Conservation (phyloP, 2,888 invertebrate species). For the Sussaba pulchella region DNA sequence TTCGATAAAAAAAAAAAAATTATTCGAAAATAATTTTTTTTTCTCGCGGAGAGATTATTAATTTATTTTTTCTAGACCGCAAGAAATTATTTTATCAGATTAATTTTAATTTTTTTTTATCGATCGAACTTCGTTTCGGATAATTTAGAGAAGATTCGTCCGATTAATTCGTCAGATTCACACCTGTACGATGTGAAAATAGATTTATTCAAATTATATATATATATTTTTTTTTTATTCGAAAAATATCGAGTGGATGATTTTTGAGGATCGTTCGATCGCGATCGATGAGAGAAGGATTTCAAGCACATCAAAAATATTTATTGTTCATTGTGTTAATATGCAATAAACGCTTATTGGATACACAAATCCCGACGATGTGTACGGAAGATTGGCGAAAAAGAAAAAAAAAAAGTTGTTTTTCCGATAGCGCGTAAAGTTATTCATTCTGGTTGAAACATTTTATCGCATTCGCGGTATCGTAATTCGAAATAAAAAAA, state of each 20-base stretch:
- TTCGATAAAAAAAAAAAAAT: neutral
- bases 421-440: slow-evolving; percentile 4
- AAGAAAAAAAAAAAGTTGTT: slow-evolving; percentile 1
- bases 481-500: slow-evolving; percentile 27
- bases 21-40: slow-evolving; percentile 7
- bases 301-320: slow-evolving; percentile 80
- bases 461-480: slow-evolving; percentile 61
- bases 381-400: slow-evolving; percentile 28
- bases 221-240: slow-evolving; percentile 11
- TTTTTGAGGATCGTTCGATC: slow-evolving; percentile 12
- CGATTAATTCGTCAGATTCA: too few relatives aligned
- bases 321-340: slow-evolving; percentile 77
- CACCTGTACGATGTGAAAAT: too few relatives aligned
- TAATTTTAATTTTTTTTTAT: too few relatives aligned
- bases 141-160: too few relatives aligned
- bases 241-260: neutral
- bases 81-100: too few relatives aligned
- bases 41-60: neutral
- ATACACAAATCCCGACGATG: slow-evolving; percentile 46
- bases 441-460: slow-evolving; percentile 29
- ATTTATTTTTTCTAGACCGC: too few relatives aligned
- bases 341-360: slow-evolving; percentile 45
- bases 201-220: too few relatives aligned
- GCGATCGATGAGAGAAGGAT: slow-evolving; percentile 51
- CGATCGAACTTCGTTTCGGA: too few relatives aligned